Percentiles rank a stretch among this genome's conserved stretches.
phyloP scores from a whole-genome alignment of 1,140 invertebrate species.

The Yoshiicerus persimilis region DNA sequence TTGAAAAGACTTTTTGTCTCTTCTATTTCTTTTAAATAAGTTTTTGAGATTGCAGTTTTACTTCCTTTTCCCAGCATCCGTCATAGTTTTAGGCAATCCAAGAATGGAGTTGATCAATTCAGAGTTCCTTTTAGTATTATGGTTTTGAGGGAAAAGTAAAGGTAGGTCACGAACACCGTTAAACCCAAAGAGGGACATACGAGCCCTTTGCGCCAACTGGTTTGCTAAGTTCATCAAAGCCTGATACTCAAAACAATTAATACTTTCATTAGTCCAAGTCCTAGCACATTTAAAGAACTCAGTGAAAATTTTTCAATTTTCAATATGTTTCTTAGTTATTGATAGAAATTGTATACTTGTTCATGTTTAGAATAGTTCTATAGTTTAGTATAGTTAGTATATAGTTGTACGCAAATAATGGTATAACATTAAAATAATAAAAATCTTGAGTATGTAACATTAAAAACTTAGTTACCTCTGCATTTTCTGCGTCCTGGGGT shows the following conservation, averaged over 20 bases:
- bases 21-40: too few species aligned
- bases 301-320: too few species aligned
- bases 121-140: constrained; percentile 67
- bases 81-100: constrained; percentile 69
- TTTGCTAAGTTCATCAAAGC: background rate
- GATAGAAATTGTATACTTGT: too few species aligned
- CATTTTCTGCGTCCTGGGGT: background rate
- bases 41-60: background rate
- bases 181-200: background rate
- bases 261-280: background rate
- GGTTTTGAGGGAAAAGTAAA: background rate
- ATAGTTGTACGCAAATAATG: too few species aligned
- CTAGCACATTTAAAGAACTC: too few species aligned
- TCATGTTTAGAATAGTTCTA: too few species aligned
- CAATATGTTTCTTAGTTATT: too few species aligned
- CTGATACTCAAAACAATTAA: background rate
- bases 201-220: background rate
- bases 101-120: constrained; percentile 73
- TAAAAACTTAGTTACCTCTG: too few species aligned
- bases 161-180: background rate
- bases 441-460: too few species aligned
- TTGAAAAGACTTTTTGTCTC: background rate
- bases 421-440: too few species aligned
- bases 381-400: too few species aligned
- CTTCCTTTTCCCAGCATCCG: constrained; percentile 61